These are phyloP conservation scores for Lutjanus argentimaculatus DNA, from an alignment of 2,797 vertebrate genomes.

Conservation along the genomic window DNA sequence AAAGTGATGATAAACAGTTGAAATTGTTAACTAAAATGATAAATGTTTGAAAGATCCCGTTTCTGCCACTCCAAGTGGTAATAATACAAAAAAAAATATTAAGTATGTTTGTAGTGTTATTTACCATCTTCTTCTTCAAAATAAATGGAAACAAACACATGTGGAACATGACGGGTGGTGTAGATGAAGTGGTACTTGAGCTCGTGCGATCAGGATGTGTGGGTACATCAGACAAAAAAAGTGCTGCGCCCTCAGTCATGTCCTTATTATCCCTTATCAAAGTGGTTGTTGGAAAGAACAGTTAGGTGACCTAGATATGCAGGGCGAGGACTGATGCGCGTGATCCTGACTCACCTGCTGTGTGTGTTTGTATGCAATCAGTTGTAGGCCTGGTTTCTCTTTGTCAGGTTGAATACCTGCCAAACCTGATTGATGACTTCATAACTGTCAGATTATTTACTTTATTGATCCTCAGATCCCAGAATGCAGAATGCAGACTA, in stretches of 20 bases:
- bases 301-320: background rate
- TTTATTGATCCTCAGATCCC: constrained; percentile 56
- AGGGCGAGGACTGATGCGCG: background rate
- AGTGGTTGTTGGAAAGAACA: background rate
- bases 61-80: background rate
- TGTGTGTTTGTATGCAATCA: constrained; percentile 28
- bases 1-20: background rate
- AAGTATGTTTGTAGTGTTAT: background rate
- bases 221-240: no score
- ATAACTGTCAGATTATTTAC: constrained; percentile 11
- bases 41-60: background rate
- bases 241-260: background rate
- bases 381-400: constrained; percentile 33
- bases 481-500: constrained; percentile 13
- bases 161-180: background rate
- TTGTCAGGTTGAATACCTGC: constrained; percentile 24
- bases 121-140: background rate
- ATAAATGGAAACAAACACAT: background rate
- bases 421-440: constrained; percentile 49
- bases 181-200: background rate
- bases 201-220: background rate
- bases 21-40: background rate
- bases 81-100: background rate
- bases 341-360: background rate
- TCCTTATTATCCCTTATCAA: constrained; percentile 11